Conservation (phyloP, 2,797 vertebrate species). For the Fringilla coelebs region DNA sequence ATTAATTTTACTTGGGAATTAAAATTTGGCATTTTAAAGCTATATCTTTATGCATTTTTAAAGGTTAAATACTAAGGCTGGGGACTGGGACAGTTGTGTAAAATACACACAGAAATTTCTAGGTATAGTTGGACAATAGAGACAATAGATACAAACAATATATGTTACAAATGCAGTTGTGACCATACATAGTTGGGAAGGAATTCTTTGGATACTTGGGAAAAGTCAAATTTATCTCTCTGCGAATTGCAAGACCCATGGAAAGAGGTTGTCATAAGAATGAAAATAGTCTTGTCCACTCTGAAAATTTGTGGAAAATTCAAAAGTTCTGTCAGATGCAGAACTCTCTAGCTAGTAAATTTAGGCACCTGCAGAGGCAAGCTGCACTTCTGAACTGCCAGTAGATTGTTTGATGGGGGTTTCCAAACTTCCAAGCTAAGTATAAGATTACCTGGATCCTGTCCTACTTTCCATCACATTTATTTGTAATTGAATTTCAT, state of each 20-base stretch:
- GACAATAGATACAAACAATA: neutral
- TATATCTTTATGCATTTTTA: neutral
- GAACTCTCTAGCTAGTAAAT: neutral
- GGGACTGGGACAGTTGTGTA: neutral
- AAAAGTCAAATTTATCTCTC: neutral
- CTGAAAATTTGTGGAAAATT: neutral
- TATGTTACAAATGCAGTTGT: neutral
- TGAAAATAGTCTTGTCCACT: neutral
- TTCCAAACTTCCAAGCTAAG: neutral
- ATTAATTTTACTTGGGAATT: neutral
- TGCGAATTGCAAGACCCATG: neutral
- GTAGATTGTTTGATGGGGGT: neutral
- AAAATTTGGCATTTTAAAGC: neutral
- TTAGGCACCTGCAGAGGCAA: neutral
- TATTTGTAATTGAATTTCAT: neutral
- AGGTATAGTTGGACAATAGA: neutral
- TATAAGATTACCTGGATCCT: neutral
- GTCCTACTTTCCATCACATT: neutral
- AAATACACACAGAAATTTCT: neutral
- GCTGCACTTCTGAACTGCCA: neutral
- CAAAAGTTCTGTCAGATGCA: neutral
- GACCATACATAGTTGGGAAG: neutral
- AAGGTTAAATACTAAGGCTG: neutral
- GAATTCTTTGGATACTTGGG: neutral
- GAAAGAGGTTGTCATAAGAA: neutral